Percentiles rank a stretch among this genome's conserved stretches.
These are phyloP conservation scores for Thymelicus sylvestris DNA, from an alignment of 2,888 invertebrate species.

Conservation along the genomic window DNA sequence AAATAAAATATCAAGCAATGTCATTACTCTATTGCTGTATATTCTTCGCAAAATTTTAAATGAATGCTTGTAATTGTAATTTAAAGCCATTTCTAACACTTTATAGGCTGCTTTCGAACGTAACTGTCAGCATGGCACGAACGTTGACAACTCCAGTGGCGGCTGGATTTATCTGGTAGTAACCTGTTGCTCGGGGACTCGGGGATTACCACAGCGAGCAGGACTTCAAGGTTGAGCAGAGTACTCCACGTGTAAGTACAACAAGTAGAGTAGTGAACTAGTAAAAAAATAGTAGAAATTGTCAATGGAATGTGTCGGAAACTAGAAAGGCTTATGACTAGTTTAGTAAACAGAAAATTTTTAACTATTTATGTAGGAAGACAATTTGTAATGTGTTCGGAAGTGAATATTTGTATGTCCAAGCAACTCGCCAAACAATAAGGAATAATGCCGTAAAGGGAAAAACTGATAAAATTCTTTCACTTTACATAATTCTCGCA, in stretches of 20 bases:
- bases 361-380: too few species aligned
- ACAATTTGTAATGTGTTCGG: too few species aligned
- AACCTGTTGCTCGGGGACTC: slow-evolving; percentile 7
- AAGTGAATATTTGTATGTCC: neutral
- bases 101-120: neutral
- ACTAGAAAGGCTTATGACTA: too few species aligned
- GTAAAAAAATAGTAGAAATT: too few species aligned
- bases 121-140: too few species aligned
- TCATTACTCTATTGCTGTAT: too few species aligned
- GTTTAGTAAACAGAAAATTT: too few species aligned
- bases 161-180: slow-evolving; percentile 27
- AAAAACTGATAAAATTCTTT: neutral
- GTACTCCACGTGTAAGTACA: slow-evolving; percentile 6
- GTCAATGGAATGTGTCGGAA: too few species aligned
- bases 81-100: slow-evolving; percentile 16
- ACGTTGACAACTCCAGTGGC: slow-evolving; percentile 11
- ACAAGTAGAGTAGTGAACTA: too few species aligned
- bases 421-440: neutral
- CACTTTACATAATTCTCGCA: slow-evolving; percentile 6
- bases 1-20: too few species aligned
- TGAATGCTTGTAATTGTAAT: neutral
- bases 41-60: too few species aligned
- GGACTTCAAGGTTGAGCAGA: slow-evolving; percentile 3
- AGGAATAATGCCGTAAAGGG: neutral
- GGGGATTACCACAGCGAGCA: slow-evolving; percentile 8